phyloP scores from a whole-genome alignment of 2,888 invertebrate genomes.

The Drosophila vallismaia region DNA sequence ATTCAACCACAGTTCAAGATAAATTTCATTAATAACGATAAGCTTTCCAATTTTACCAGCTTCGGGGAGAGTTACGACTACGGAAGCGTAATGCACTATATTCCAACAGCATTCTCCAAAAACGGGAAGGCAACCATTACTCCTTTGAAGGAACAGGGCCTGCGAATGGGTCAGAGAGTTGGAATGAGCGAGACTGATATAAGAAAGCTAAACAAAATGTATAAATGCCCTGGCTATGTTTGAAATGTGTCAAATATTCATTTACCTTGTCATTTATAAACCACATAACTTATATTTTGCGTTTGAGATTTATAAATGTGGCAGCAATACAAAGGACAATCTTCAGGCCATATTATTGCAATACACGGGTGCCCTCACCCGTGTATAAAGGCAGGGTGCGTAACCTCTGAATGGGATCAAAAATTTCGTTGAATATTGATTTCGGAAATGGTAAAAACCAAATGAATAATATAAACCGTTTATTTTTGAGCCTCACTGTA shows the following conservation, averaged over 20 bases:
- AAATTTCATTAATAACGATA: conserved; percentile 1
- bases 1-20: conserved; percentile 52
- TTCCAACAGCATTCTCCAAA: conserved; percentile 88
- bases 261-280: too few species aligned
- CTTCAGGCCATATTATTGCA: too few species aligned
- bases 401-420: too few species aligned
- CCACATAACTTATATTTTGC: too few species aligned
- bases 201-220: conserved; percentile 35
- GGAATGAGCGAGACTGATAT: conserved; percentile 22
- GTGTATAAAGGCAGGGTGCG: too few species aligned
- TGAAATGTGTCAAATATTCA: not conserved
- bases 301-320: too few species aligned
- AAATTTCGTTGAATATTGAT: too few species aligned
- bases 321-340: too few species aligned
- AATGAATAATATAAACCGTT: too few species aligned
- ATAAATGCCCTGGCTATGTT: conserved; percentile 21
- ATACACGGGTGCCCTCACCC: too few species aligned
- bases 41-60: conserved; percentile 79
- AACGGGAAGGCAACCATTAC: conserved; percentile 89
- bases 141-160: conserved; percentile 3
- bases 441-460: too few species aligned
- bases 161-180: conserved; percentile 23
- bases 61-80: conserved; percentile 90
- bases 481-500: too few species aligned
- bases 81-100: conserved; percentile 92